Base-by-base conservation (phyloP, 2,113 vertebrate genomes). In the Oplegnathus fasciatus region DNA sequence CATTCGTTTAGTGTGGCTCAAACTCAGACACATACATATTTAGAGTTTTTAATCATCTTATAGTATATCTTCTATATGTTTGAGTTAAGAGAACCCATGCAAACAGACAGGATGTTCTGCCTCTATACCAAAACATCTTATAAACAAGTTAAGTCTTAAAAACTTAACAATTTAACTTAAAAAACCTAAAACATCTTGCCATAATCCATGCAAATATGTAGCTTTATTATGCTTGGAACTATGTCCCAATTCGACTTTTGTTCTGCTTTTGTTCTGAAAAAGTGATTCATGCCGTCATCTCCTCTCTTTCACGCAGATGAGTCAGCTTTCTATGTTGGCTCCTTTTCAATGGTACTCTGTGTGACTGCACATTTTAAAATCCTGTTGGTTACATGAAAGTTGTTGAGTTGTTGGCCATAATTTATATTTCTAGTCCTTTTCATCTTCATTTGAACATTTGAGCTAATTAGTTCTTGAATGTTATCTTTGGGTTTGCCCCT, bases 301-400 rank as follows among this genome's bases (percentile, higher is more conserved):
- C 61, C 28, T 58, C n/a, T 58, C 50, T 42, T 55, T 84, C 8
- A 44, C 0, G n/a, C 65, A 66, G 55, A 82, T 82, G 48, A 88
- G 57, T 75, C 74, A 85, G 64, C 32, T 61, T 60, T 86, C 80
- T 37, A 28, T 66, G 46, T 69, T 50, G 30, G 26, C 24, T 83
- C 44, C 65, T 88, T 65, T 82, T 85, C 50, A 69, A 7, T 55
- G 54, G 14, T 40, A 5, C 46, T 2, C 18, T 40, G 37, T 28
- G 28, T 78, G 70, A 75, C 50, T 77, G 17, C 5, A 26, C 28
- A 66, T 40, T 46, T 75, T 40, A 34, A 55, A 46, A 78, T 50
- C 28, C 46, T 78, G 46, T 58, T 40, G 20, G 28, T 37, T 55
- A 52, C 6, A 26, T 67, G 9, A 80, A 79, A 58, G 50, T 65